These are phyloP conservation scores for Alethe diademata DNA, from an alignment of 2,113 vertebrate species.

Conservation along the genomic window DNA sequence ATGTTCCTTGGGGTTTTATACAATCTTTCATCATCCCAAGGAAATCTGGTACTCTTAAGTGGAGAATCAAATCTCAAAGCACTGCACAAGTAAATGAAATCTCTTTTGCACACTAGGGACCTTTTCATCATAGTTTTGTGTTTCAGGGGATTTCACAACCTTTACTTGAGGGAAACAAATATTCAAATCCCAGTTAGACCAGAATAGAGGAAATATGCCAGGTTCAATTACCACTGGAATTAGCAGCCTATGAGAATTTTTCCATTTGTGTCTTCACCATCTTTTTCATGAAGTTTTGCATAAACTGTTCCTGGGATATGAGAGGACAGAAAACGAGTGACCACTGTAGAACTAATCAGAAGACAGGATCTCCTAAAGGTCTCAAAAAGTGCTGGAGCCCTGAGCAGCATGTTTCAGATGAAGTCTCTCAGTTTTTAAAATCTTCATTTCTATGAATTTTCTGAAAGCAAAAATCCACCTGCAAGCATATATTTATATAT, in stretches of 20 bases:
- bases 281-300: neutral
- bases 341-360: neutral
- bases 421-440: neutral
- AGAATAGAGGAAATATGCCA: slow-evolving; percentile 34
- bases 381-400: neutral
- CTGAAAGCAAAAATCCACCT: neutral
- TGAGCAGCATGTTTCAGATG: neutral
- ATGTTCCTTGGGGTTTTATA: slow-evolving; percentile 40
- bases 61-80: slow-evolving; percentile 61
- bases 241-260: neutral
- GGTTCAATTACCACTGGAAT: slow-evolving; percentile 33
- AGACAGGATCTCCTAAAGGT: neutral
- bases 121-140: slow-evolving; percentile 34
- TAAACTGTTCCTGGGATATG: neutral
- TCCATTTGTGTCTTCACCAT: neutral
- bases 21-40: slow-evolving; percentile 35
- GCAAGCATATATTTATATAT: neutral
- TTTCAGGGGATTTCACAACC: slow-evolving; percentile 58
- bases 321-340: neutral
- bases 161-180: slow-evolving; percentile 64
- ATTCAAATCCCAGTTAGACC: slow-evolving; percentile 57
- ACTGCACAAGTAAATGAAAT: slow-evolving; percentile 37
- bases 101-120: slow-evolving; percentile 31
- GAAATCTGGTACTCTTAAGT: slow-evolving; percentile 5
- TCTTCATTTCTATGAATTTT: neutral